phyloP scores from a whole-genome alignment of 2,113 vertebrate genomes.

The Neoarius graeffei region DNA sequence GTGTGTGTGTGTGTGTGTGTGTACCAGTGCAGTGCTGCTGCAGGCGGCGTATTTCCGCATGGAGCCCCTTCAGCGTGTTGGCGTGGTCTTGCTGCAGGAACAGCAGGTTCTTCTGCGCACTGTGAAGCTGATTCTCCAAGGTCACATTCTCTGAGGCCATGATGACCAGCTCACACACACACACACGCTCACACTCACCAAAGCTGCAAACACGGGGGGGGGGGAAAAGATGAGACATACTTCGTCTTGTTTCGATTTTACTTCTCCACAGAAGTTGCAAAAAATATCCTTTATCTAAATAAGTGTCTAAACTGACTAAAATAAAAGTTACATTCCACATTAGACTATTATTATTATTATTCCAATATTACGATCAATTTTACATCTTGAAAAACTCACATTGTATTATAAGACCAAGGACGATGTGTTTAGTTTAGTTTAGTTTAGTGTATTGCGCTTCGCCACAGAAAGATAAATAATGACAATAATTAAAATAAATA shows the following conservation, averaged over 20 bases:
- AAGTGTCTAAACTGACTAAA: neutral
- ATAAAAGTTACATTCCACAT: neutral
- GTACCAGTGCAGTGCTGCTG: conserved; percentile 86
- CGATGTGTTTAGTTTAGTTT: neutral
- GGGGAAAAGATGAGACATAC: neutral
- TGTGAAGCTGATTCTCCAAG: conserved; percentile 96
- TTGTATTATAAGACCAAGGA: neutral
- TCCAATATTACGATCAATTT: neutral
- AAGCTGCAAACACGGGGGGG: conserved; percentile 47
- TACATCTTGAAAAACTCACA: neutral
- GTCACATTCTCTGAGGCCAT: conserved; percentile 85
- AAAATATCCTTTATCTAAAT: neutral
- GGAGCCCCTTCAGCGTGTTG: conserved; percentile 88
- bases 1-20: neutral
- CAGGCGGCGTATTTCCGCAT: conserved; percentile 87
- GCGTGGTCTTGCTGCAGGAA: conserved; percentile 95
- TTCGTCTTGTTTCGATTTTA: neutral
- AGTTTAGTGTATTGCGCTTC: too few relatives aligned
- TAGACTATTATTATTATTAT: neutral
- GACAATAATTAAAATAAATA: too few relatives aligned
- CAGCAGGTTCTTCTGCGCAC: conserved; percentile 93
- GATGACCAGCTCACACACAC: conserved; percentile 55
- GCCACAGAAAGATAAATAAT: too few relatives aligned
- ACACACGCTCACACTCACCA: conserved; percentile 26
- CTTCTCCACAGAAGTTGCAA: neutral